phyloP scores from a whole-genome alignment of 2,113 vertebrate genomes.

The Ibidorhyncha struthersii region DNA sequence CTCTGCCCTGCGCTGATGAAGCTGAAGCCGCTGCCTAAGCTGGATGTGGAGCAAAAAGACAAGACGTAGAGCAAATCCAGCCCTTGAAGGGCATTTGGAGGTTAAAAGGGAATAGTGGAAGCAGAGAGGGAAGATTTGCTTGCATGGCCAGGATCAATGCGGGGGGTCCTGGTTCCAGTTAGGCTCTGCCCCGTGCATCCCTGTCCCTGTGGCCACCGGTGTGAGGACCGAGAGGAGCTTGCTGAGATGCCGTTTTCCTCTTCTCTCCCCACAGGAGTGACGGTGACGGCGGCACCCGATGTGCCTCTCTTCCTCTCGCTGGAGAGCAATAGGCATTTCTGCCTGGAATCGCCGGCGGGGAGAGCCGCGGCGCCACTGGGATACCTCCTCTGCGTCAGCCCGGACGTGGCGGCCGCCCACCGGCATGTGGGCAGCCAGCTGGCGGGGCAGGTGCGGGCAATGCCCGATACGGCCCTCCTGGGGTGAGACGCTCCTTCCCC shows the following conservation, averaged over 20 bases:
- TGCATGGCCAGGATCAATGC: fast-evolving
- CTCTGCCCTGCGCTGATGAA: neutral
- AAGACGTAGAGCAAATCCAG: neutral
- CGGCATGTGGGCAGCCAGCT: conserved; percentile 70
- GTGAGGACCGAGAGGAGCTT: fast-evolving
- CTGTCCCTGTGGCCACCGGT: fast-evolving
- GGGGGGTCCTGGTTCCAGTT: fast-evolving
- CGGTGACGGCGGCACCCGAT: conserved; percentile 77
- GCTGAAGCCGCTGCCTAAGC: neutral
- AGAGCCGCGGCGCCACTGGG: conserved; percentile 72
- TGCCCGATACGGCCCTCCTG: conserved; percentile 76
- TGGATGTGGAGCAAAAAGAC: neutral
- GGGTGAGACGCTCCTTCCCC: conserved; percentile 57
- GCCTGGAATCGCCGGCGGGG: conserved; percentile 78
- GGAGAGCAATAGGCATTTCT: conserved; percentile 81
- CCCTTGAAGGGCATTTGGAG: neutral
- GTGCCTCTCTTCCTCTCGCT: conserved; percentile 79
- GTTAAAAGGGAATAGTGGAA: neutral
- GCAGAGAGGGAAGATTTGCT: neutral
- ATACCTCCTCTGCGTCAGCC: conserved; percentile 84
- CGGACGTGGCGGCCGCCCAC: conserved; percentile 73
- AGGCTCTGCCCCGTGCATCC: fast-evolving
- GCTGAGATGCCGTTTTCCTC: fast-evolving
- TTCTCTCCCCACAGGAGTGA: conserved; percentile 75
- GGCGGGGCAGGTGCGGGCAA: conserved; percentile 39